Evolutionary conservation across 2,888 invertebrate species (phyloP), one percentile per base, ranked within the genome.

Genomic region (Cantharis flavilabris): DNA sequence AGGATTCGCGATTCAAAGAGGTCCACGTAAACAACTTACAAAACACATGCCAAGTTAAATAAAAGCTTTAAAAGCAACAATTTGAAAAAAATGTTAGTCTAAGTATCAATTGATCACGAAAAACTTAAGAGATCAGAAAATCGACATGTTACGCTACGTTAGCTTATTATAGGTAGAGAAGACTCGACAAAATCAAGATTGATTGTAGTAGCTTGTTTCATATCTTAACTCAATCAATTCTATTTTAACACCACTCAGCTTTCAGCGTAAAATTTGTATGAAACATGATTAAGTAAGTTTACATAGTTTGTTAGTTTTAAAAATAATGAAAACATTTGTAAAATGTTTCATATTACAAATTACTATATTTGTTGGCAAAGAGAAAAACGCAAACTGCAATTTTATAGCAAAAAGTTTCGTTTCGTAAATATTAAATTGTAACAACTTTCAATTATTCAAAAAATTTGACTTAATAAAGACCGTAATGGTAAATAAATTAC

Each of bases 111-210:
- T 67, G 65, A 67, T 67, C 65, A 23, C 23, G 20, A 23, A 67
- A 67, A 67, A 26, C 65, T 67, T 67, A 67, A 23, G 65, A 67
- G 20, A 67, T 67, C 65, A 67, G 65, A 67, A 67, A 67, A 67
- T 67, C 65, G 65, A 67, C 65, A 67, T 67, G 65, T 67, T 67
- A 67, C 65, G 65, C 65, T 67, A 26, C 23, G 65, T 67, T 67
- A 67, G 26, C 65, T 67, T 67, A 18, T 67, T 67, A 18, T 20
- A 13, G 64, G 23, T 67, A 67, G 65, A 23, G 65, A 67, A 26
- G 65, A n/a, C 65, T 67, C 49, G 26, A 67, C 23, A 67, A 67
- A 67, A 67, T 67, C 65, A 67, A 67, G 65, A 67, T 67, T 67
- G 65, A 67, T 67, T 67, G 65, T 18, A 67, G 23, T 67, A 67